phyloP scores from a whole-genome alignment of 2,888 invertebrate species.

The Chymomyza amoena region DNA sequence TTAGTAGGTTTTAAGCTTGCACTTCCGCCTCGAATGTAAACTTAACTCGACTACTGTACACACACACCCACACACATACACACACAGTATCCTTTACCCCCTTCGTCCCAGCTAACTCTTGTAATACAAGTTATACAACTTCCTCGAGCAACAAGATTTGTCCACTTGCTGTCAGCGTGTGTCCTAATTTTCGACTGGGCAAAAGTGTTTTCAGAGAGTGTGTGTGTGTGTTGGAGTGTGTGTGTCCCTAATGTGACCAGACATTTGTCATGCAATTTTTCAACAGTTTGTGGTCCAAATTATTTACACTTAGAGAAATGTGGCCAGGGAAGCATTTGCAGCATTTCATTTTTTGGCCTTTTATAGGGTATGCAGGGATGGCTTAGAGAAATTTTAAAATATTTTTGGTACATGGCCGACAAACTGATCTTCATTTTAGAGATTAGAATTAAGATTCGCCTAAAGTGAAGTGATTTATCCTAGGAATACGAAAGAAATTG shows the following conservation, averaged over 20 bases:
- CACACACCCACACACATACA: not conserved
- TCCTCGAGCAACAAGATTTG: constrained; percentile 5
- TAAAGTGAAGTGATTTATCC: too few species aligned
- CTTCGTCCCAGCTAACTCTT: not conserved
- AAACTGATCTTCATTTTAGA: too few species aligned
- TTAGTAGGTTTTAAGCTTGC: constrained; percentile 60
- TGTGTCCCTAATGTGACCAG: not conserved
- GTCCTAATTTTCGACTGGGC: not conserved
- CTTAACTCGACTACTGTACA: not conserved
- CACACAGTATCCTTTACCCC: not conserved
- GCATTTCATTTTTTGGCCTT: not conserved
- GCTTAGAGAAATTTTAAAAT: too few species aligned
- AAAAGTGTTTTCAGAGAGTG: not conserved
- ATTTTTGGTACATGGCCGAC: too few species aligned
- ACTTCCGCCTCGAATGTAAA: constrained; percentile 35
- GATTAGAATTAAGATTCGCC: too few species aligned
- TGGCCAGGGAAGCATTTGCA: not conserved
- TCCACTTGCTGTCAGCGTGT: constrained; percentile 1
- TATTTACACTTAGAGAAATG: not conserved
- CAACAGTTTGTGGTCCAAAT: not conserved
- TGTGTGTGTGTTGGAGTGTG: not conserved
- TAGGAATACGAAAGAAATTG: too few species aligned
- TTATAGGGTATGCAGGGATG: too few species aligned
- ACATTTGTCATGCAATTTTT: not conserved
- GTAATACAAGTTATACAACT: constrained; percentile 1